A percentile compares a stretch with the other conserved stretches of the same genome.
phyloP scores from a whole-genome alignment of 2,113 vertebrate genomes.

The Diadophis punctatus region DNA sequence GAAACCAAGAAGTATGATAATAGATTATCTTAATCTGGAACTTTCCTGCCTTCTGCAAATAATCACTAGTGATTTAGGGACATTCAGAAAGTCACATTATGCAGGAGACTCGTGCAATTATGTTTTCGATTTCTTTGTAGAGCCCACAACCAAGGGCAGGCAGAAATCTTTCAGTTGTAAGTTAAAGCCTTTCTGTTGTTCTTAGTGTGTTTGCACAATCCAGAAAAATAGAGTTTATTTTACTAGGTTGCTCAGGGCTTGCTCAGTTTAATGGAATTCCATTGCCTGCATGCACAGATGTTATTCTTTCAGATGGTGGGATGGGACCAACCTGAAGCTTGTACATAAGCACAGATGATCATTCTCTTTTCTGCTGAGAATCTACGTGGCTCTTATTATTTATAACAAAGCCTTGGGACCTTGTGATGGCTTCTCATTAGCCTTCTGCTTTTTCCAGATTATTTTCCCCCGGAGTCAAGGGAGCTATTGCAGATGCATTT shows the following conservation, averaged over 20 bases:
- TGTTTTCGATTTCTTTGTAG: neutral
- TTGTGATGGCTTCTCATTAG: accelerated
- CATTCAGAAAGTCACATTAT: neutral
- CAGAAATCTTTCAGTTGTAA: neutral
- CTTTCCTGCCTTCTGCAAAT: neutral
- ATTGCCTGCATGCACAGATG: neutral
- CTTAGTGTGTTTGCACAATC: neutral
- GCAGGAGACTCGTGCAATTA: neutral
- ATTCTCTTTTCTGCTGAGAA: accelerated
- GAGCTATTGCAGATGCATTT: accelerated
- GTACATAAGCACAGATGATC: neutral
- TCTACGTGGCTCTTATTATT: accelerated
- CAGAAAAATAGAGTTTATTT: neutral
- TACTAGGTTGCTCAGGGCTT: neutral
- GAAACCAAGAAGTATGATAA: neutral
- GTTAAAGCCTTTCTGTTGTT: neutral
- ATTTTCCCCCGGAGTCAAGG: accelerated
- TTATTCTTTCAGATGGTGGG: neutral
- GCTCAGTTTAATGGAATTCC: neutral
- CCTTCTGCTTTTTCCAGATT: neutral
- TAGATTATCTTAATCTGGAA: neutral
- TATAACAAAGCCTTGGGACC: neutral
- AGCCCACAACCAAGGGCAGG: neutral
- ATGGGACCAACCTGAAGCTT: neutral
- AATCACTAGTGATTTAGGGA: neutral